These are phyloP conservation scores for Drosophila anomelani DNA, from an alignment of 2,888 invertebrate species.

Conservation along the genomic window DNA sequence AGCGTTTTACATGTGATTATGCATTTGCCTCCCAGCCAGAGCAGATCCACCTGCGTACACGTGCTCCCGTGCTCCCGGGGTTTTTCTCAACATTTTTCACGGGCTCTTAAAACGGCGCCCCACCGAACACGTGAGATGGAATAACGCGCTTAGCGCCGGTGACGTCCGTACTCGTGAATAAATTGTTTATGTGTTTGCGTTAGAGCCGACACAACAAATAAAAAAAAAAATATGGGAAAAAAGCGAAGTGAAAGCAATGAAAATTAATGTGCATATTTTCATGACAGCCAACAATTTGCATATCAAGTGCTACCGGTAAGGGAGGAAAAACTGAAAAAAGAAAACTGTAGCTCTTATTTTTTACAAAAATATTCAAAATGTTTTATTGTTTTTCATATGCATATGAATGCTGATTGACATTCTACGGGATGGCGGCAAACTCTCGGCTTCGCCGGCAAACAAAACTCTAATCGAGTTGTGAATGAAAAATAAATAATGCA, in stretches of 20 bases:
- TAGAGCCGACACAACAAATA: constrained; percentile 13
- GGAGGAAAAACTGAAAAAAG: background rate
- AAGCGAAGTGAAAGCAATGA: constrained; percentile 43
- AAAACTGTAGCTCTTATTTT: constrained; percentile 38
- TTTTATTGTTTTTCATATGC: constrained; percentile 48
- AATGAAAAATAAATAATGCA: constrained; percentile 62
- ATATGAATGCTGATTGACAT: constrained; percentile 44
- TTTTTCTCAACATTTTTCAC: constrained; percentile 6
- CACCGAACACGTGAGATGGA: constrained; percentile 57
- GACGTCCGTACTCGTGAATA: constrained; percentile 45
- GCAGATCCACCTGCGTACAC: constrained; percentile 16
- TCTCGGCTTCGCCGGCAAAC: constrained; percentile 9
- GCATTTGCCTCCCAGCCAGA: constrained; percentile 15
- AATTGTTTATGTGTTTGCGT: constrained; percentile 34
- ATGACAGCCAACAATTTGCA: constrained; percentile 72
- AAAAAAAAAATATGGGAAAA: constrained; percentile 11
- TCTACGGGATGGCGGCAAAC: constrained; percentile 17
- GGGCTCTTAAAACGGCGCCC: background rate
- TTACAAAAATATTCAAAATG: constrained; percentile 25
- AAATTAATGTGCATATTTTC: constrained; percentile 76
- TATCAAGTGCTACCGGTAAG: constrained; percentile 63
- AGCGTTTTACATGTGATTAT: constrained; percentile 37
- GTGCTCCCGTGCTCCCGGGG: constrained; percentile 1
- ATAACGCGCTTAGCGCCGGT: constrained; percentile 45
- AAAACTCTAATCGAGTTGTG: constrained; percentile 34